phyloP scores from a whole-genome alignment of 1,140 invertebrate species.

The Periplaneta americana region DNA sequence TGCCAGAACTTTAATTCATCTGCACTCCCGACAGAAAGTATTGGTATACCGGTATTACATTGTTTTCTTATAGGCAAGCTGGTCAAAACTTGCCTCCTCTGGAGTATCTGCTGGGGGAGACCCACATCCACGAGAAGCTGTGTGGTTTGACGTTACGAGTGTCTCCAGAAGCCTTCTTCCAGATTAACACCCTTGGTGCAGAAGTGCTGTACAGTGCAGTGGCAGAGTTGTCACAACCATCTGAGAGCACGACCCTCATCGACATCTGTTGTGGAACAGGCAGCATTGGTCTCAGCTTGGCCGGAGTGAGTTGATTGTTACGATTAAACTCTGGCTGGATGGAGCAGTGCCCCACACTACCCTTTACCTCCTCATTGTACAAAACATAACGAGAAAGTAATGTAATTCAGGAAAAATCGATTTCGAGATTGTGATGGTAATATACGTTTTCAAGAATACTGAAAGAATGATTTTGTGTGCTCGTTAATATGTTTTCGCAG shows the following conservation, averaged over 20 bases:
- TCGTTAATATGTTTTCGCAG: too few species aligned
- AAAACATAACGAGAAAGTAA: too few species aligned
- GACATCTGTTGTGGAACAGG: conserved; percentile 98
- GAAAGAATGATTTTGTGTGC: too few species aligned
- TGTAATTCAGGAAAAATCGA: too few species aligned
- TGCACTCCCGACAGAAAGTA: too few species aligned
- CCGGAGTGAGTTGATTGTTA: too few species aligned
- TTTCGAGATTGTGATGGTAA: too few species aligned
- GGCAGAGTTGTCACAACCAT: conserved; percentile 65
- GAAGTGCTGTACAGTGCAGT: conserved; percentile 82
- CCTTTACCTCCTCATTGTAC: too few species aligned
- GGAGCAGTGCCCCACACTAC: too few species aligned
- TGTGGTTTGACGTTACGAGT: conserved; percentile 81
- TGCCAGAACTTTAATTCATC: too few species aligned
- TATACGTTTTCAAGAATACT: too few species aligned
- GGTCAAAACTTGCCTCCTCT: background rate
- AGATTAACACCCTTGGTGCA: conserved; percentile 84
- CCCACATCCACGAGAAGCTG: conserved; percentile 78
- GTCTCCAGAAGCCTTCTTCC: conserved; percentile 89
- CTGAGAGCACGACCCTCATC: conserved; percentile 64
- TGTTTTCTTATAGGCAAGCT: background rate
- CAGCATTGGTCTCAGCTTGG: conserved; percentile 89
- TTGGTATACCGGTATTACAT: background rate
- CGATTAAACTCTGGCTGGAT: too few species aligned
- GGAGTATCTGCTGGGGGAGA: conserved; percentile 58